phyloP scores from a whole-genome alignment of 2,797 vertebrate species.

The Etheostoma perlongum region DNA sequence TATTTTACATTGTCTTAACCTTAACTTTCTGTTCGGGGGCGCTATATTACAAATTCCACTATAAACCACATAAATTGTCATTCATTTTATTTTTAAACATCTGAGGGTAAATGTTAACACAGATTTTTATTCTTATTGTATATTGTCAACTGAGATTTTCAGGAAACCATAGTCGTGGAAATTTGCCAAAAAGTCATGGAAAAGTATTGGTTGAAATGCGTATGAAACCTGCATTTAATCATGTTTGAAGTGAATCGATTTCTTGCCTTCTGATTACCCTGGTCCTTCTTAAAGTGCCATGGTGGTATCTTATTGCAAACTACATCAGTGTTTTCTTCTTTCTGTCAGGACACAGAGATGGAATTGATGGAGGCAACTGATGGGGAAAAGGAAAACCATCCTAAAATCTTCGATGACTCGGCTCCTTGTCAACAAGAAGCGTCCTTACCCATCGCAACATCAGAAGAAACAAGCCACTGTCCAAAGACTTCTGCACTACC shows the following conservation, averaged over 20 bases:
- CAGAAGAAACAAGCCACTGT: constrained; percentile 18
- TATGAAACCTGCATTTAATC: too few relatives aligned
- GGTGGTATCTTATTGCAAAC: neutral
- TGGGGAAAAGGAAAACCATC: constrained; percentile 44
- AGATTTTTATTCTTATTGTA: too few relatives aligned
- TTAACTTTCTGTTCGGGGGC: too few relatives aligned
- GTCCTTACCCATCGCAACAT: neutral
- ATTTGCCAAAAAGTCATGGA: too few relatives aligned
- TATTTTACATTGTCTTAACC: too few relatives aligned
- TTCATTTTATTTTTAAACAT: too few relatives aligned
- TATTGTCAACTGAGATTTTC: too few relatives aligned
- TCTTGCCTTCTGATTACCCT: neutral
- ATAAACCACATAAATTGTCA: too few relatives aligned
- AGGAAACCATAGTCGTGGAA: too few relatives aligned
- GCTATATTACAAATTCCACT: too few relatives aligned
- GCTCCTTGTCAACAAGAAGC: constrained; percentile 25
- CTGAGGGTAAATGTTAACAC: too few relatives aligned
- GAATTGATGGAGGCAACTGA: constrained; percentile 76
- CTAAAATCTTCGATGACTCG: constrained; percentile 4
- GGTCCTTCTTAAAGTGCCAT: neutral
- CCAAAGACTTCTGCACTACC: constrained; percentile 1
- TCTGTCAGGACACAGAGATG: constrained; percentile 79
- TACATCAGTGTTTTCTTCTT: constrained; percentile 16
- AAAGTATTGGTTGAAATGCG: too few relatives aligned
- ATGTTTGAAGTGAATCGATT: neutral